Evolutionary conservation across 2,888 invertebrate species (phyloP), one percentile per base, ranked within the genome.

Genomic region (Orthosia cruda): DNA sequence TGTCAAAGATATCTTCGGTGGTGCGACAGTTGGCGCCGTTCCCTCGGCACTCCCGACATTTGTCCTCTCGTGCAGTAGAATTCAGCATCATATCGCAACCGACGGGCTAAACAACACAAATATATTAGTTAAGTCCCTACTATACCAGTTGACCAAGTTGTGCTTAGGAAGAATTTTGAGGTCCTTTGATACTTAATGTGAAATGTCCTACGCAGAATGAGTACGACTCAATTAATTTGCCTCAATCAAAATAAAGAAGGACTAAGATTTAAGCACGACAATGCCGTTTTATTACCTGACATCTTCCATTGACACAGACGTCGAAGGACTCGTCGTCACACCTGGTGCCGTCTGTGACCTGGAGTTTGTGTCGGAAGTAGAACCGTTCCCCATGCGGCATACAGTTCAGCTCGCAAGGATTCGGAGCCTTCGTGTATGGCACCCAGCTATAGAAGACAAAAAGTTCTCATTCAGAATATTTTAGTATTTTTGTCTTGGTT

Each of bases 31-130:
- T 98, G 76, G 98, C 98, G 15, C 98, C 99, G 93, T 99, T 98
- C 0, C 99, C 99, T n/a, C 98, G 98, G 92, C 99, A 99, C 88
- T 98, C 98, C 57, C 99, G 97, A 92, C 99, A 99, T 88, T 98
- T 98, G 95, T 99, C 99, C 95, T 99, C 99, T 86, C 97, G 97
- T 15, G 98, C 97, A 71, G 97, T 96, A 9, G 99, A 99, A 16
- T 99, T 99, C 89, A 99, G 96, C 98, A 99, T 98, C 97, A 98
- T 98, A 94, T 99, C 99, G 93, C 99, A 99, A 73, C 99, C 99
- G 58, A 99, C 99, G 13, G 98, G 98, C 98, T 99, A 26, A 90
- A 32, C n/a, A 9, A 20, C 64, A 32, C 4, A 63, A 63, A 3
- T 1, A 47, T 1, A 47, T 11, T 12, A 18, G 3, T 57, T n/a